These are phyloP conservation scores for Idaea dimidiata DNA, from an alignment of 2,888 invertebrate genomes.

Conservation along the genomic window DNA sequence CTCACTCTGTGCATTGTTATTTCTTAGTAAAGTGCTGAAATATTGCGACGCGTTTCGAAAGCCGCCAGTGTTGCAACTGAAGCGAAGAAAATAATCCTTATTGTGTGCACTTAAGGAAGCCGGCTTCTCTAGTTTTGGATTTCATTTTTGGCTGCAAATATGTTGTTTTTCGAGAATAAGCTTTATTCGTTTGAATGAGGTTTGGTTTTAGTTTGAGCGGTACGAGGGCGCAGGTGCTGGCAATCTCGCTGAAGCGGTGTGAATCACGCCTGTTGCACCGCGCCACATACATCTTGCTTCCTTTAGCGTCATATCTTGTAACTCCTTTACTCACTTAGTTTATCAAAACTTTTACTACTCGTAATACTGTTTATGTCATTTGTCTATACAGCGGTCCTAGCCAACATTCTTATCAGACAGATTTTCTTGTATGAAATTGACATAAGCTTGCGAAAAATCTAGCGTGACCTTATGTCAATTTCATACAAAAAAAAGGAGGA, in stretches of 20 bases:
- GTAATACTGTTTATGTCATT: background rate
- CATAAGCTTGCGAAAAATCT: too few relatives aligned
- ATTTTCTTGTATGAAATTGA: too few relatives aligned
- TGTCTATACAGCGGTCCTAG: too few relatives aligned
- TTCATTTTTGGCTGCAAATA: slow-evolving; percentile 44
- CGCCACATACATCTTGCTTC: slow-evolving; percentile 70
- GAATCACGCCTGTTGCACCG: slow-evolving; percentile 69
- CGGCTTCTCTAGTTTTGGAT: slow-evolving; percentile 50
- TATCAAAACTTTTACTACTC: slow-evolving; percentile 1
- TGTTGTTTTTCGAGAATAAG: slow-evolving; percentile 28
- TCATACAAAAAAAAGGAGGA: too few relatives aligned
- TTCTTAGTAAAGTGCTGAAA: slow-evolving; percentile 71
- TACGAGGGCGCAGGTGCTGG: slow-evolving; percentile 59
- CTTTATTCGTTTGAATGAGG: slow-evolving; percentile 33
- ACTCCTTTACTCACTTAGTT: slow-evolving; percentile 38
- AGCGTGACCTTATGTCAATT: too few relatives aligned
- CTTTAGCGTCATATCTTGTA: slow-evolving; percentile 60
- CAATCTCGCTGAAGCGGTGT: slow-evolving; percentile 54
- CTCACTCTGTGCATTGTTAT: slow-evolving; percentile 68
- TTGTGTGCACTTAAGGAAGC: slow-evolving; percentile 38
- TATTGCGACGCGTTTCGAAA: slow-evolving; percentile 60
- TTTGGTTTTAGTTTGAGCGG: slow-evolving; percentile 31
- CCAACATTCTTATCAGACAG: too few relatives aligned
- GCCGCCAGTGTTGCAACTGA: slow-evolving; percentile 28
- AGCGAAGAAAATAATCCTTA: slow-evolving; percentile 32